A percentile compares a stretch with the other conserved stretches of the same genome.
Evolutionary conservation across 2,888 invertebrate species (phyloP).

Genomic region (Vanessa cardui): DNA sequence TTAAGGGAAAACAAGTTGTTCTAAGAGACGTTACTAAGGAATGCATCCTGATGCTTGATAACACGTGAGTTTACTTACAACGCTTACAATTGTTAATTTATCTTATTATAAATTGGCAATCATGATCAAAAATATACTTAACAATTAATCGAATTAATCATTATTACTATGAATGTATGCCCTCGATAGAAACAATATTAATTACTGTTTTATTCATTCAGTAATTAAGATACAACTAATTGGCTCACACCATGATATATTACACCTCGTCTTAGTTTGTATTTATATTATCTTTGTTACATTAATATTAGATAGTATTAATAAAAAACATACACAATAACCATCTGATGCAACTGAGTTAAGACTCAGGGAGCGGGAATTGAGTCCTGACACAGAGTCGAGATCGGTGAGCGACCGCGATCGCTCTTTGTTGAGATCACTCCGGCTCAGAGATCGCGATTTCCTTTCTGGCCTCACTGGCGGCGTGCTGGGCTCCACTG

Average conservation of each 20-base stretch:
- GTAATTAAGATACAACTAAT: background rate
- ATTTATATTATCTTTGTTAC: background rate
- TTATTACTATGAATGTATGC: too few relatives aligned
- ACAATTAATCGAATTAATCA: too few relatives aligned
- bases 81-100: too few relatives aligned
- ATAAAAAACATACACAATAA: constrained; percentile 87
- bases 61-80: too few relatives aligned
- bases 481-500: constrained; percentile 38
- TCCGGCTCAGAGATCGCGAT: constrained; percentile 53
- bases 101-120: too few relatives aligned
- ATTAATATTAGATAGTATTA: background rate
- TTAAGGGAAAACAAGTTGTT: too few relatives aligned
- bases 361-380: constrained; percentile 84
- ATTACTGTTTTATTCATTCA: too few relatives aligned
- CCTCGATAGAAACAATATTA: too few relatives aligned
- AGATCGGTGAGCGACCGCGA: constrained; percentile 73
- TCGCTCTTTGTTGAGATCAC: constrained; percentile 67
- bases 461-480: constrained; percentile 69
- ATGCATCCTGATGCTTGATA: too few relatives aligned
- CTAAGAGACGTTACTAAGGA: too few relatives aligned
- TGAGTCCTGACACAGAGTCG: constrained; percentile 62
- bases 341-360: constrained; percentile 91
- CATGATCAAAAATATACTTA: too few relatives aligned
- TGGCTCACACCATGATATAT: background rate
- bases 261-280: background rate